Evolutionary conservation across 2,113 vertebrate genomes (phyloP).

Genomic region (Sinosuthora webbiana): DNA sequence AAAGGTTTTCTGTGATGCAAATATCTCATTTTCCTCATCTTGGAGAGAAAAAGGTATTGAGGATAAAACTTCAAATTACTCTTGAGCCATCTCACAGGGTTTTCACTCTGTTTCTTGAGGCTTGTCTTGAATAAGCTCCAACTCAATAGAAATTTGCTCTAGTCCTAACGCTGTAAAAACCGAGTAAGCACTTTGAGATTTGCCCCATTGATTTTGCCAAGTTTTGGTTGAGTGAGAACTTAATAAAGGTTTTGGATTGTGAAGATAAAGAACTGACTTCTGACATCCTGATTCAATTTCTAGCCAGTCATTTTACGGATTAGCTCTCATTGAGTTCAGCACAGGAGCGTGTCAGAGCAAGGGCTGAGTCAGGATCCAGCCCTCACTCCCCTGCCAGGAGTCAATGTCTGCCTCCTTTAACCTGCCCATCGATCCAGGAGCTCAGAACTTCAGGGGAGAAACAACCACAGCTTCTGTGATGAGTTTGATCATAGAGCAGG

Average conservation of each 20-base stretch:
- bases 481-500: not conserved
- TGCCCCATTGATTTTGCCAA: slow-evolving; percentile 57
- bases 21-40: not conserved
- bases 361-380: slow-evolving; percentile 22
- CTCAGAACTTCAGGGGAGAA: not conserved
- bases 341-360: not conserved
- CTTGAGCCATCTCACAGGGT: not conserved
- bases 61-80: not conserved
- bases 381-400: not conserved
- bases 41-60: not conserved
- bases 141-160: slow-evolving; percentile 45
- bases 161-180: not conserved
- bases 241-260: slow-evolving; percentile 57
- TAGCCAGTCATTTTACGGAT: slow-evolving; percentile 5
- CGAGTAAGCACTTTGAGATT: slow-evolving; percentile 21
- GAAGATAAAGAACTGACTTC: slow-evolving; percentile 52
- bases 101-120: not conserved
- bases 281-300: slow-evolving; percentile 57
- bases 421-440: not conserved
- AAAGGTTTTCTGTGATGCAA: not conserved
- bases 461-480: not conserved
- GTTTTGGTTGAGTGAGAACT: slow-evolving; percentile 56
- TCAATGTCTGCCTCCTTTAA: not conserved
- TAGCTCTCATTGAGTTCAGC: slow-evolving; percentile 34
- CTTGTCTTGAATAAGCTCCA: not conserved